These are phyloP conservation scores for Philereme transversata DNA, from an alignment of 2,888 invertebrate species.

Conservation along the genomic window DNA sequence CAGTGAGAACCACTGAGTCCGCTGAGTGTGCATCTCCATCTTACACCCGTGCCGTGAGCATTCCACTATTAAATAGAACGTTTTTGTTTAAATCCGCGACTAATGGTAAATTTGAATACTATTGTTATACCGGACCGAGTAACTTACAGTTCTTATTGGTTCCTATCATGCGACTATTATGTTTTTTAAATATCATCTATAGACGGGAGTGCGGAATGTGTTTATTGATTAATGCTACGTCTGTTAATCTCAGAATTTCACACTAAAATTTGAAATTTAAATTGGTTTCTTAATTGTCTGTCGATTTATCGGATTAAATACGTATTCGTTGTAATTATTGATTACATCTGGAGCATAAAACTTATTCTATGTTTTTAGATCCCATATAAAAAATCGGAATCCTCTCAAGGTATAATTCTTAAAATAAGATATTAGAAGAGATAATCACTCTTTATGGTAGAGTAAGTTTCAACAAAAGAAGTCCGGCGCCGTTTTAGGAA, in stretches of 20 bases:
- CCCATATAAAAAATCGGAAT: too few relatives aligned
- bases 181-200: constrained; percentile 15
- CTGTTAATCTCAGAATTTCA: constrained; percentile 63
- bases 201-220: constrained; percentile 67
- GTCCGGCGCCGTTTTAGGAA: too few relatives aligned
- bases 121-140: constrained; percentile 74
- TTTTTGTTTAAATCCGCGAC: constrained; percentile 82
- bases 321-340: neutral
- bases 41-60: constrained; percentile 67
- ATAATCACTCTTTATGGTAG: too few relatives aligned
- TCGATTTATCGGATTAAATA: constrained; percentile 33
- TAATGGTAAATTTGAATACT: constrained; percentile 80
- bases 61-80: constrained; percentile 80
- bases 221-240: constrained; percentile 75
- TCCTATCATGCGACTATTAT: constrained; percentile 65
- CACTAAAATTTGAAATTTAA: constrained; percentile 55
- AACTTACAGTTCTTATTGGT: constrained; percentile 73
- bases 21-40: constrained; percentile 37
- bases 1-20: constrained; percentile 13
- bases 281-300: constrained; percentile 36
- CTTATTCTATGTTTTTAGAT: too few relatives aligned
- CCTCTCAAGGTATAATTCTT: too few relatives aligned
- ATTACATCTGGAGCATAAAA: neutral
- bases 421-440: too few relatives aligned
- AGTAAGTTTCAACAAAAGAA: too few relatives aligned